Base-by-base conservation (phyloP, 1,140 invertebrate genomes). In the Heterodera schachtii region DNA sequence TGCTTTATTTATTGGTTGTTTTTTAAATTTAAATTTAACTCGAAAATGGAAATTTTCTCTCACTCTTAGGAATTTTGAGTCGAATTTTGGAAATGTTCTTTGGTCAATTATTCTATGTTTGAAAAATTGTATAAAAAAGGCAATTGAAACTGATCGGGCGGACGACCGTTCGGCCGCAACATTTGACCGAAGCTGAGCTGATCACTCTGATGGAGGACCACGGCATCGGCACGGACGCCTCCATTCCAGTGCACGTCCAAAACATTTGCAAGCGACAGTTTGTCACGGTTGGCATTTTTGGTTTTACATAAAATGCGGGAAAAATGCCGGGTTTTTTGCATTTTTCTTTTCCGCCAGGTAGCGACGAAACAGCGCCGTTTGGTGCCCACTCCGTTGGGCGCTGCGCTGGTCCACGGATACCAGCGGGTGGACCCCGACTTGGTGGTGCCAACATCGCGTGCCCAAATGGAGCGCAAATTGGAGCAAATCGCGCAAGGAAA, bases 161-260 rank as follows among this genome's bases (percentile, higher is more conserved):
- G 84, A 94, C 96, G 90, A 99, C 98, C 0, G 93, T 93, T 73
- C 96, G 97, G 4, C 98, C 98, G 0, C 96, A 97, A 90, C 98
- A 98, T 91, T 92, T 99, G 71, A 98, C 97, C 1, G 98, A 99
- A 91, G 93, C 96, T 6, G 97, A 99, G 92, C 91, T 99, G 19
- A 99, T 99, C 86, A 94, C 95, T 0, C 91, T 99, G 8, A 98
- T 98, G 96, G 98, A 99, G 91, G 97, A 98, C 90, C 96, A 99
- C 91, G 97, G 97, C 0, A 99, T 99, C 84, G 97, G 97, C 3
- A 98, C 97, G 0, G 97, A 99, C 91, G 97, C 97, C 60, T 98
- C 96, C 0, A 99, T 99, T 87, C 96, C 98, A 0, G 96, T 98
- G n/a, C 98, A 99, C 90, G 98, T 99, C 84, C 98, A 98, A 90